These are phyloP conservation scores for Zingel zingel DNA, from an alignment of 2,113 vertebrate species.

Conservation along the genomic window DNA sequence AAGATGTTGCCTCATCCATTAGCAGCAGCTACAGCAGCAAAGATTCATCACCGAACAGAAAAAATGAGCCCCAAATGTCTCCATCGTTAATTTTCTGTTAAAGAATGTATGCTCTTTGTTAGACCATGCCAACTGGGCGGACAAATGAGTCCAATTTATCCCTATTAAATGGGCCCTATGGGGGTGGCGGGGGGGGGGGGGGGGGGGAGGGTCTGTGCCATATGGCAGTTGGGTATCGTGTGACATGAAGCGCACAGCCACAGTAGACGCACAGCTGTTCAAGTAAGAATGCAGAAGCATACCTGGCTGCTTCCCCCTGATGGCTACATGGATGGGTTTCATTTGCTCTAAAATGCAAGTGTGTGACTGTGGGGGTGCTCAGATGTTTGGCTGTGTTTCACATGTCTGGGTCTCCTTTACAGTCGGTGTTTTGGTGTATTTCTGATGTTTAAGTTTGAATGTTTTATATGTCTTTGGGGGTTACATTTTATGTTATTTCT, in stretches of 20 bases:
- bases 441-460: neutral
- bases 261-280: constrained; percentile 43
- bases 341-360: constrained; percentile 29
- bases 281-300: constrained; percentile 12
- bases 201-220: constrained; percentile 28
- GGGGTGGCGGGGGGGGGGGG: neutral
- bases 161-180: constrained; percentile 50
- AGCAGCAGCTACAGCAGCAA: constrained; percentile 19
- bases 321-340: constrained; percentile 30
- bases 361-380: neutral
- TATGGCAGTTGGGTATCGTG: constrained; percentile 35
- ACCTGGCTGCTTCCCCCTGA: constrained; percentile 28
- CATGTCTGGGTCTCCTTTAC: neutral
- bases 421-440: too few relatives aligned
- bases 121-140: constrained; percentile 38
- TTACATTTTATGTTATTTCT: neutral
- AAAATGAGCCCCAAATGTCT: constrained; percentile 58
- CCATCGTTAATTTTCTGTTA: constrained; percentile 60
- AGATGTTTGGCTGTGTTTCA: neutral
- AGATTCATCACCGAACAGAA: constrained; percentile 58
- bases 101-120: constrained; percentile 41
- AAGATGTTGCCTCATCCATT: constrained; percentile 51
- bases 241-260: constrained; percentile 18
- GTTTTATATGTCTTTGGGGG: neutral
- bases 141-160: constrained; percentile 70